These are phyloP conservation scores for Crossocerus cetratus DNA, from an alignment of 2,888 invertebrate genomes.

Conservation along the genomic window DNA sequence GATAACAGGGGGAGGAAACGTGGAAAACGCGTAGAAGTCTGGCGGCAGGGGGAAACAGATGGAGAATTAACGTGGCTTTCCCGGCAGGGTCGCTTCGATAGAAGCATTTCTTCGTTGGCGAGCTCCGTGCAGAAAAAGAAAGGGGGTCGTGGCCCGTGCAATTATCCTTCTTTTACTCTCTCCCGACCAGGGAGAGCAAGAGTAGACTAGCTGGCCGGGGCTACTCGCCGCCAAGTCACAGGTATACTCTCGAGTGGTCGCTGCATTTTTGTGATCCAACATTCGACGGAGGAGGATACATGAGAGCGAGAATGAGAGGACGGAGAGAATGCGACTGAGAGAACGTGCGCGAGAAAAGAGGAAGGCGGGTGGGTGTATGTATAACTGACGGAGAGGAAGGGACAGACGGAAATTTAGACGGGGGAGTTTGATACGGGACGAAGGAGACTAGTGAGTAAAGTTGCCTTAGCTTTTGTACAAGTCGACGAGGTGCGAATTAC, in stretches of 20 bases:
- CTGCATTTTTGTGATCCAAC: not conserved
- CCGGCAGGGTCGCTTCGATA: too few species aligned
- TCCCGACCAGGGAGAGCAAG: too few species aligned
- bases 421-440: not conserved
- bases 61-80: not conserved
- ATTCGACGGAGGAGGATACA: not conserved
- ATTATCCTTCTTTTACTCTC: too few species aligned
- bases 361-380: not conserved
- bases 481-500: conserved; percentile 40
- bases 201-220: too few species aligned
- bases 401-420: not conserved
- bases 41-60: not conserved
- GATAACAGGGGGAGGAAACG: not conserved
- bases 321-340: not conserved
- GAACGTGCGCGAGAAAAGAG: not conserved
- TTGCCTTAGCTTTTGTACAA: conserved; percentile 74
- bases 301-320: not conserved
- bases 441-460: conserved; percentile 46
- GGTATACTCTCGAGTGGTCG: not conserved
- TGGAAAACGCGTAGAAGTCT: not conserved
- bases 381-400: not conserved
- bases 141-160: too few species aligned
- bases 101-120: too few species aligned
- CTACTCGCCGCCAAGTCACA: too few species aligned
- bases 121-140: too few species aligned